Percentiles rank a stretch among this genome's conserved stretches.
These are phyloP conservation scores for Disparrhopalites patrizii DNA, from an alignment of 2,888 invertebrate genomes.

Conservation along the genomic window DNA sequence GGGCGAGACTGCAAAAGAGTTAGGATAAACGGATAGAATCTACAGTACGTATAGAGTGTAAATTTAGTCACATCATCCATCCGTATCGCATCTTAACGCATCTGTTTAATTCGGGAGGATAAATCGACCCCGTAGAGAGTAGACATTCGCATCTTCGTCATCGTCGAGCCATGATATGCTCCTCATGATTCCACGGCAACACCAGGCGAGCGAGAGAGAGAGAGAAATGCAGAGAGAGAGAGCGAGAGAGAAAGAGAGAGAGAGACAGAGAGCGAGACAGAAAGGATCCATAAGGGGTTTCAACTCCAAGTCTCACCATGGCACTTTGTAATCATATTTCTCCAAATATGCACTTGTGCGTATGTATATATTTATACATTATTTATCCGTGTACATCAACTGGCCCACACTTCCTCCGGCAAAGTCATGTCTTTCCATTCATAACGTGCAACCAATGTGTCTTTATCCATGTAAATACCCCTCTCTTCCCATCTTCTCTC, in stretches of 20 bases:
- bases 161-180: conserved; percentile 6
- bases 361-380: too few species aligned
- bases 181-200: conserved; percentile 1
- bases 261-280: background rate
- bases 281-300: conserved; percentile 5
- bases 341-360: too few species aligned
- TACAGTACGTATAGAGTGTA: background rate
- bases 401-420: too few species aligned
- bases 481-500: background rate
- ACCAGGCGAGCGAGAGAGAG: background rate
- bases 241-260: background rate
- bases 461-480: too few species aligned
- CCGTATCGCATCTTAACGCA: conserved; percentile 26
- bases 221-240: background rate
- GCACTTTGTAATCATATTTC: too few species aligned
- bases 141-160: conserved; percentile 10
- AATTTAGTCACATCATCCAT: conserved; percentile 26
- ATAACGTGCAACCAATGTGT: too few species aligned
- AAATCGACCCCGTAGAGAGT: conserved; percentile 22
- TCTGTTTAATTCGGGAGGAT: conserved; percentile 29
- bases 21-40: background rate
- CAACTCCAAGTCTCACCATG: background rate
- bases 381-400: too few species aligned
- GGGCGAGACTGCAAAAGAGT: background rate
- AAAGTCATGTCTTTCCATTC: too few species aligned